Conservation (phyloP, 2,888 invertebrate genomes). For the Melieria picta region DNA sequence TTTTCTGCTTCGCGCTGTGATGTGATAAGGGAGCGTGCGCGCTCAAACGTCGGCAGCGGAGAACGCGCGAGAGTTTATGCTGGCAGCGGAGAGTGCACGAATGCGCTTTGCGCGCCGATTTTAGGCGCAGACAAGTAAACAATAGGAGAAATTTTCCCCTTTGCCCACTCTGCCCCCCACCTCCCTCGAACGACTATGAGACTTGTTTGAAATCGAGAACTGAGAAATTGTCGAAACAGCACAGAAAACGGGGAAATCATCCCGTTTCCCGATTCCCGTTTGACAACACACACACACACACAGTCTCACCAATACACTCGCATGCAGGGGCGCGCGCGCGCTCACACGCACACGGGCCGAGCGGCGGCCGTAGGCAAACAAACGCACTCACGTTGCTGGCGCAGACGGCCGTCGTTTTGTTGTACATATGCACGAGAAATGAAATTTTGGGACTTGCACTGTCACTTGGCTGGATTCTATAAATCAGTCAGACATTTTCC, state of each 20-base stretch:
- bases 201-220: no score
- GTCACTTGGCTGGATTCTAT: conserved; percentile 43
- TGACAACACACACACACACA: conserved; percentile 19
- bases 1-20: no score
- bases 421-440: conserved; percentile 18
- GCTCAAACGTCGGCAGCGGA: no score
- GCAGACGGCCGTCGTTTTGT: conserved; percentile 19
- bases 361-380: conserved; percentile 7
- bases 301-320: conserved; percentile 14
- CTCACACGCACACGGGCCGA: not conserved
- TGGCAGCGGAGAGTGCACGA: not conserved
- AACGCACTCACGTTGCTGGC: conserved; percentile 23
- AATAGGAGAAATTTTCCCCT: not conserved
- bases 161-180: no score
- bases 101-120: not conserved
- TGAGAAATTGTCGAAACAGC: not conserved
- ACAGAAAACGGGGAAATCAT: conserved; percentile 49
- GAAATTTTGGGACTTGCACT: conserved; percentile 47
- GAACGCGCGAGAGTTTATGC: not conserved
- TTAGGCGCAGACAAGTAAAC: not conserved
- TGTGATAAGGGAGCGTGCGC: no score
- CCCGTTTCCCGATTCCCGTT: conserved; percentile 45
- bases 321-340: not conserved
- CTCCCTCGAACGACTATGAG: no score
- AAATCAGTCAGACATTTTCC: conserved; percentile 63